Evolutionary conservation across 2,888 invertebrate genomes (phyloP), one percentile per base, ranked within the genome.

Genomic region (Mechanitis messenoides): DNA sequence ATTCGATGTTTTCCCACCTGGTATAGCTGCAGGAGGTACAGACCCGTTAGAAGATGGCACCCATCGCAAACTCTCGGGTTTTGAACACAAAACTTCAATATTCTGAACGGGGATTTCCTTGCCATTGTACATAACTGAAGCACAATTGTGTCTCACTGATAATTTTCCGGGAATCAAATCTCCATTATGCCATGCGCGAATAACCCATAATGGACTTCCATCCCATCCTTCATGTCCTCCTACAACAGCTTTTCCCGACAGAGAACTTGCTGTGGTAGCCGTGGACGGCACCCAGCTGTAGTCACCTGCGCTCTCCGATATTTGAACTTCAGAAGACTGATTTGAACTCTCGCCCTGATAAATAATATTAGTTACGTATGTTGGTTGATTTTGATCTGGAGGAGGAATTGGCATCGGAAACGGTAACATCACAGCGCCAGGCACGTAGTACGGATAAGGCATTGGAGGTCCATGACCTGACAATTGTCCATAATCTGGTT

Each of bases 21-120:
- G 78, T 35, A 92, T 86, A 0, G 92, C 92, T 11, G 90, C 87
- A 1, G 91, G 87, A 0, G 92, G 92, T 0, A 92, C 81, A 54
- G 79, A 84, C 0, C 92, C 92, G 53, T 91, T 91, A 0, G 86
- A 83, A 11, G 91, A 85, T 1, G 91, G 89, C 2, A 92, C 83
- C 92, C 92, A 93, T 53, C 87, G 72, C 33, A 90, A 68, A 58
- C 76, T 77, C 53, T 89, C 83, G 2, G 85, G 82, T 56, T 76
- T 74, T 0, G 86, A 77, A 63, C 85, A 84, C 0, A 88, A 67
- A 6, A 90, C 89, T 58, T 90, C 90, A 11, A 90, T 87, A 58
- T 87, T 89, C 65, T 89, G 90, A 2, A 89, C 84, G 0, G 84
- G 75, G 12, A 90, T 73, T 66, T 91, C 90, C 54, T 86, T 89